These are phyloP conservation scores for Coracopsis vasa DNA, from an alignment of 2,113 vertebrate species.

Conservation along the genomic window DNA sequence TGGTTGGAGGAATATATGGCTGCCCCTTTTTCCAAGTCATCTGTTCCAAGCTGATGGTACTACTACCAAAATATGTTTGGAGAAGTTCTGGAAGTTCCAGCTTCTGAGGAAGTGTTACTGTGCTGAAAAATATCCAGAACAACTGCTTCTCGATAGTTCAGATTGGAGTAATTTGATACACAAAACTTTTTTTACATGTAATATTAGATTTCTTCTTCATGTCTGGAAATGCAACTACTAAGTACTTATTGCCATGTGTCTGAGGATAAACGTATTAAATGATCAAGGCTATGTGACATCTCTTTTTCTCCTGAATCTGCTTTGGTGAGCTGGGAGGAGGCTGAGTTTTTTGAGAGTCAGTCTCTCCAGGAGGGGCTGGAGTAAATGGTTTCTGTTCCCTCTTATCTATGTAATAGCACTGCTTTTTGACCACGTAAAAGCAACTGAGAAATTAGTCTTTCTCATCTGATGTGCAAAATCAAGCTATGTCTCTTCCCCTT, in stretches of 20 bases:
- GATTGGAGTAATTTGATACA: neutral
- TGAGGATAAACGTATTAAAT: conserved; percentile 17
- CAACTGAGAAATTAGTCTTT: neutral
- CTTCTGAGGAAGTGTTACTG: neutral
- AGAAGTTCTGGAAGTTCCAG: neutral
- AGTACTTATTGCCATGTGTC: neutral
- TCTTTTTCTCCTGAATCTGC: neutral
- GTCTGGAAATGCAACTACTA: neutral
- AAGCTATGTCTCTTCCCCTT: neutral
- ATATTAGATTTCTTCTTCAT: neutral
- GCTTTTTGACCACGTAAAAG: neutral
- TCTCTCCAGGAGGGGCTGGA: neutral
- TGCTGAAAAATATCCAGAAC: neutral
- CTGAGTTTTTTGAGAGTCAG: neutral
- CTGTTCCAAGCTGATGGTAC: neutral
- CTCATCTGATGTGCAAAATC: neutral
- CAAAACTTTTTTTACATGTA: neutral
- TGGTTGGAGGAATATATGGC: neutral
- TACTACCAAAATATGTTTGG: neutral
- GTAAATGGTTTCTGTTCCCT: neutral
- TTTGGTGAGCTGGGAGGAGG: neutral
- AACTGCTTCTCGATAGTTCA: neutral
- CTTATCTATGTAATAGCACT: neutral
- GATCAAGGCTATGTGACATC: neutral
- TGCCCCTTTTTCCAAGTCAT: neutral